Conservation (phyloP, 2,888 invertebrate genomes). For the Nasonovia ribisnigri region DNA sequence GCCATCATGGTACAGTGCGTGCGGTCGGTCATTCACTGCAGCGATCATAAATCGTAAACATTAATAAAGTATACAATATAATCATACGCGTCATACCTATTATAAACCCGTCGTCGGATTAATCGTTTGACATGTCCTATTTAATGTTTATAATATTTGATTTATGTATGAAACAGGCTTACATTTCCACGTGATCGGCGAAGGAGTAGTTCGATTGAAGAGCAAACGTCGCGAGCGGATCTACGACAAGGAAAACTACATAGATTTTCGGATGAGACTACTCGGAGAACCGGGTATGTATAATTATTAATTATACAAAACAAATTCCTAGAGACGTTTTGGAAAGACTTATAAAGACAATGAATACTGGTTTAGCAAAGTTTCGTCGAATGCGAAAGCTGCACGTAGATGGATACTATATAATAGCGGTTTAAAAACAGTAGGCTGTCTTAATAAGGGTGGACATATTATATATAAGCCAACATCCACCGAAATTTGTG, state of each 20-base stretch:
- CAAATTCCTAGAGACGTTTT: not conserved
- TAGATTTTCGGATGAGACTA: constrained; percentile 93
- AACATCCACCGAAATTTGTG: not conserved
- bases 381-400: not conserved
- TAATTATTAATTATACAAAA: not conserved
- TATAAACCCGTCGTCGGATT: not conserved
- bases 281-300: constrained; percentile 85
- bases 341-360: not conserved
- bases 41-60: not conserved
- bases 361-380: not conserved
- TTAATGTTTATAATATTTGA: not conserved
- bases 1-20: not conserved
- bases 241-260: constrained; percentile 93
- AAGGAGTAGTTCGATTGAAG: constrained; percentile 90
- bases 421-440: too few species aligned
- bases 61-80: not conserved
- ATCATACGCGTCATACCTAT: not conserved
- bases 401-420: not conserved
- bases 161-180: constrained; percentile 75
- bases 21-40: not conserved
- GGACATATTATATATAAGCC: not conserved
- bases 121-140: not conserved
- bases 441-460: not conserved
- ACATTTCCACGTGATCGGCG: constrained; percentile 94
- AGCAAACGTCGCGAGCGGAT: constrained; percentile 86